A percentile compares a stretch with the other conserved stretches of the same genome.
Conservation (phyloP, 1,140 invertebrate genomes). For the Nebria ingens region DNA sequence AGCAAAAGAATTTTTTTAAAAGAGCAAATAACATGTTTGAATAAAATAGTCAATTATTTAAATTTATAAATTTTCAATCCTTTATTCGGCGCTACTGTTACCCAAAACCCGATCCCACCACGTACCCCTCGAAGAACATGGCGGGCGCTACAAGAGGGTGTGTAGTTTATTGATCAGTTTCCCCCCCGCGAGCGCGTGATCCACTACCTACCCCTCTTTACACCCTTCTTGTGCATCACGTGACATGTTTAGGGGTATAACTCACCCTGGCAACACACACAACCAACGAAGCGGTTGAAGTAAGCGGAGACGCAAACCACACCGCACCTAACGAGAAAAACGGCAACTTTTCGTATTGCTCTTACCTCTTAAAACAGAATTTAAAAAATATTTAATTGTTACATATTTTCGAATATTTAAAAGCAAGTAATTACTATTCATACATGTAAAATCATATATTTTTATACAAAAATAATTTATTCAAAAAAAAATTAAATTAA, state of each 20-base stretch:
- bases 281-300: not conserved
- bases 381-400: too few species aligned
- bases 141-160: not conserved
- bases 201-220: constrained; percentile 18
- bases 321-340: not conserved
- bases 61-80: too few species aligned
- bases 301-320: not conserved
- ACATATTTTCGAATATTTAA: too few species aligned
- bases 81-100: not conserved
- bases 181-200: not conserved
- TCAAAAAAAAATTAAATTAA: too few species aligned
- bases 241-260: constrained; percentile 27
- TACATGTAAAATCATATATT: too few species aligned
- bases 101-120: not conserved
- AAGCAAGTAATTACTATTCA: too few species aligned
- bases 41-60: too few species aligned
- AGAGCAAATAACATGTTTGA: too few species aligned
- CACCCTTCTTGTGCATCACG: constrained; percentile 20
- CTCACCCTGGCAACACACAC: constrained; percentile 23
- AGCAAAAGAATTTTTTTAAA: too few species aligned
- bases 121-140: not conserved
- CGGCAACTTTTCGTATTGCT: too few species aligned
- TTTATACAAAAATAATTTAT: too few species aligned
- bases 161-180: constrained; percentile 29
- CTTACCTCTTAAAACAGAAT: too few species aligned